phyloP scores from a whole-genome alignment of 2,113 vertebrate genomes.

The Cynopterus brachyotis region DNA sequence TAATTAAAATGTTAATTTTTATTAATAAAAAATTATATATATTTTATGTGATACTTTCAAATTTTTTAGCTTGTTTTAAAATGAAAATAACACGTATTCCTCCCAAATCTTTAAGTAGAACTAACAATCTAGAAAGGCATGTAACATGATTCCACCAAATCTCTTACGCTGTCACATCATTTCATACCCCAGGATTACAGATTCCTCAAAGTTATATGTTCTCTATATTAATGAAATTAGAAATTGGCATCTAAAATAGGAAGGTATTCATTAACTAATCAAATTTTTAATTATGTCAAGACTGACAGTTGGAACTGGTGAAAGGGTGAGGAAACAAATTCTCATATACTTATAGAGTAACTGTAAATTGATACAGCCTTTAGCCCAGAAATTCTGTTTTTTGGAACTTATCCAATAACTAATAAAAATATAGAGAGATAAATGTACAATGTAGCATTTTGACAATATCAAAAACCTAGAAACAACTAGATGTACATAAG shows the following conservation, averaged over 20 bases:
- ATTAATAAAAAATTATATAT: slow-evolving; percentile 10
- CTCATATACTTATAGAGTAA: slow-evolving; percentile 56
- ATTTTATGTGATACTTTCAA: slow-evolving; percentile 10
- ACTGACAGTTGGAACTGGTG: slow-evolving; percentile 57
- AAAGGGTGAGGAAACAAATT: slow-evolving; percentile 58
- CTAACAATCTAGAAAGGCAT: slow-evolving; percentile 46
- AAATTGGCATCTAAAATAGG: slow-evolving; percentile 65
- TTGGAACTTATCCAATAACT: slow-evolving; percentile 45
- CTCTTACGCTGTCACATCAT: not conserved
- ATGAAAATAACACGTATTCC: slow-evolving; percentile 49
- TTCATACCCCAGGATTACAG: slow-evolving; percentile 36
- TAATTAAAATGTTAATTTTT: slow-evolving; percentile 43
- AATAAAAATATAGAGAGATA: slow-evolving; percentile 39
- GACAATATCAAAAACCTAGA: not conserved
- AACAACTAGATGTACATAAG: not conserved
- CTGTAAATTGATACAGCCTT: slow-evolving; percentile 54
- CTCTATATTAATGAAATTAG: slow-evolving; percentile 30
- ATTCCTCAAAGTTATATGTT: slow-evolving; percentile 23
- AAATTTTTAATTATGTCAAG: slow-evolving; percentile 69
- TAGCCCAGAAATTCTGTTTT: slow-evolving; percentile 59
- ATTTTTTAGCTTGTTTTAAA: slow-evolving; percentile 44
- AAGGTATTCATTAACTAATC: slow-evolving; percentile 65
- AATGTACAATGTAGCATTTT: not conserved
- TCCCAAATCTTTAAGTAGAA: slow-evolving; percentile 53
- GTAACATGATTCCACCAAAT: slow-evolving; percentile 36